Conservation (phyloP, 2,113 vertebrate genomes). For the Forbesichthys agassizii region DNA sequence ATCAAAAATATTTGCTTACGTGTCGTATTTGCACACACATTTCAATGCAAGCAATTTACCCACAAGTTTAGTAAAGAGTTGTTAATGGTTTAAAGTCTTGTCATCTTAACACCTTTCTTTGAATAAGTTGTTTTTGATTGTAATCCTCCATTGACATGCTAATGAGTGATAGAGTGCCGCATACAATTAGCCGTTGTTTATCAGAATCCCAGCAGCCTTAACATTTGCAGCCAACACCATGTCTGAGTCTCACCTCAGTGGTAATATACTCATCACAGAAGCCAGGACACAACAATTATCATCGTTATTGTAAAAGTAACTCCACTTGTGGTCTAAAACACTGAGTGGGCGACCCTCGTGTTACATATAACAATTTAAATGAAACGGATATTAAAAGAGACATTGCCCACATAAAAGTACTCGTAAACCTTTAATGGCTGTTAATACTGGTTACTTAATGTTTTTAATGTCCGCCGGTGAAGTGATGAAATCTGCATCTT, state of each 20-base stretch:
- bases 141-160: conserved; percentile 60
- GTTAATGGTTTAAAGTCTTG: conserved; percentile 18
- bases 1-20: too few relatives aligned
- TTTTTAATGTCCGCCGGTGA: conserved; percentile 35
- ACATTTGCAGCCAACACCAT: conserved; percentile 44
- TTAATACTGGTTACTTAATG: conserved; percentile 41
- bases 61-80: too few relatives aligned
- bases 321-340: not conserved
- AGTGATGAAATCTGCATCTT: conserved; percentile 5
- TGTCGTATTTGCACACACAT: not conserved
- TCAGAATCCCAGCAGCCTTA: conserved; percentile 56
- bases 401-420: conserved; percentile 31
- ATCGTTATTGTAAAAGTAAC: not conserved
- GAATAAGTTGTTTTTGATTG: conserved; percentile 60
- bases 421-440: conserved; percentile 40
- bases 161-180: conserved; percentile 48
- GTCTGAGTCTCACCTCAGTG: conserved; percentile 49
- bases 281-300: conserved; percentile 4
- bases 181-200: conserved; percentile 61
- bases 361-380: conserved; percentile 18
- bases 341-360: conserved; percentile 9
- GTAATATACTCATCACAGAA: conserved; percentile 36
- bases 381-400: conserved; percentile 39
- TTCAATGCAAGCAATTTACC: too few relatives aligned
- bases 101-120: conserved; percentile 40